Evolutionary conservation across 2,888 invertebrate genomes (phyloP), one percentile per base, ranked within the genome.

Genomic region (Tolmerus cingulatus): DNA sequence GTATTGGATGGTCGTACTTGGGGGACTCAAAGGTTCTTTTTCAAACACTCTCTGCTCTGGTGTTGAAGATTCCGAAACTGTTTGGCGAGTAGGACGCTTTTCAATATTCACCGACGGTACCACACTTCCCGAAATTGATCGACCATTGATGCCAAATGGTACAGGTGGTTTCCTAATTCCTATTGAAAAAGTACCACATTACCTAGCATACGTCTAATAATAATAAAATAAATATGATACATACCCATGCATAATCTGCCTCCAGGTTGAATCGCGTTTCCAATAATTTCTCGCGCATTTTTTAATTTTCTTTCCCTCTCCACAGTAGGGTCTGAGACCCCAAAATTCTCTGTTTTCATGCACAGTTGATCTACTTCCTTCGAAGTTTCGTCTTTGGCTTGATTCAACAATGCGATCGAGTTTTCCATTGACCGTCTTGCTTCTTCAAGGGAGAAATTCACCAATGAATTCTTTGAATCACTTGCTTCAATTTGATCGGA

Each of bases 261-360:
- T 92, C 92, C 94, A 89, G 93, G 93, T 88, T 92, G 92, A 90
- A 96, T 95, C 90, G 95, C 96, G 91, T 95, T 94, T 89, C 96
- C 95, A 89, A 96, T 96, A 90, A 96, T 95, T 91, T 95, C 95
- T 86, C 96, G 94, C 1, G 96, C 96, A 90, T 95, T 95, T 91
- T 95, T 95, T 92, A 92, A 94, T 93, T 94, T 94, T 89, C 93
- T 93, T 90, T 94, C 93, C 78, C 95, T 93, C 91, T 93, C 93
- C 90, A 91, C 93, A 91, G 89, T 88, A 14, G 88, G 87, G 66
- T 92, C 92, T 84, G 90, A 91, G 16, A 92, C 91, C 19, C 90
- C 91, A 87, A 93, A 91, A 78, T 90, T 92, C 88, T 92, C 92
- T 0, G 92, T 92, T 90, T 92, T 91, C 85, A 92, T 91, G 88